Base-by-base conservation (phyloP, 2,888 invertebrate genomes). In the Tetragonula carbonaria region DNA sequence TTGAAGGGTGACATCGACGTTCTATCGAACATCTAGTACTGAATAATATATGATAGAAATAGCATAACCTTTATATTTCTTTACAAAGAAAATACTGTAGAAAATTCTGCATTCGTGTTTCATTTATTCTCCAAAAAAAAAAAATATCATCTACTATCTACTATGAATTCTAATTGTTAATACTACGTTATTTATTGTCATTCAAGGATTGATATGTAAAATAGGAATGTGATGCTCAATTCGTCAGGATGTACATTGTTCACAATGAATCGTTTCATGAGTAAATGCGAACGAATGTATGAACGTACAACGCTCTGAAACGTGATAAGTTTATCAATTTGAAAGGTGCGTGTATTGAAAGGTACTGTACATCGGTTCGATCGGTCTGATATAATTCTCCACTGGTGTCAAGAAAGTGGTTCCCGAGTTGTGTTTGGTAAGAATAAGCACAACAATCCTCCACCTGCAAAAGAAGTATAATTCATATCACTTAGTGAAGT, bases 381-480 rank as follows among this genome's bases (percentile, higher is more conserved):
- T 70, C 76, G 83, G 70, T 80, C 53, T 57, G 79, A 63, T 66
- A 53, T 74, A 55, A 65, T 75, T 66, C 65, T 88, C 84, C 72
- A 89, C 87, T 86, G 88, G 87, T 94, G 95, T 95, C 95, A 95
- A 92, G 95, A 95, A 91, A 97, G 95, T 92, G 98, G 97, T 95
- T 97, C 97, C 88, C 97, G 96, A 65, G 98, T 98, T 93, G 98
- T 98, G 95, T 98, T 98, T 92, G 98, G 98, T 95, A 98, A 96
- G 95, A 97, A 96, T 93, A 98, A 96, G 95, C 98, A 97, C 95
- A 97, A 96, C 87, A 98, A 96, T 84, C 98, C 98, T 93, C 98
- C 98, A 92, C 98, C 95, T 95, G 92, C 45, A 92, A 93, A 1
- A 51, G 14, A 63, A 73, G 51, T 62, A 16, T 28, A 23, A 62